Base-by-base conservation (phyloP, 1,140 invertebrate genomes). In the Mesaphorura yosii region DNA sequence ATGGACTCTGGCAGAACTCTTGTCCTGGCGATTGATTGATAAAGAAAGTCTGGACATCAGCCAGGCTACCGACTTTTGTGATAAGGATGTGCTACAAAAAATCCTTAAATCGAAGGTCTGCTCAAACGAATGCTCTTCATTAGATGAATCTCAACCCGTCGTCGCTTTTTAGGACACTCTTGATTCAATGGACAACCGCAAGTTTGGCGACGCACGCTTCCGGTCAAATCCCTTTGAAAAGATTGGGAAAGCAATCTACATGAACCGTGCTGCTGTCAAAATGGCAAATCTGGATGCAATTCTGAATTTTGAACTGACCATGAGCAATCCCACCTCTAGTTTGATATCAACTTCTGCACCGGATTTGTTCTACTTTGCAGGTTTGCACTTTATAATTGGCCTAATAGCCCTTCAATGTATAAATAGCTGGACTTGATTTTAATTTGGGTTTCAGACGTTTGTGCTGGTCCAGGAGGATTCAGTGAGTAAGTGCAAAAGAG, bases 381-480 rank as follows among this genome's bases (percentile, higher is more conserved):
- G n/a, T n/a, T n/a, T n/a, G n/a, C n/a, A n/a, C n/a, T n/a, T n/a
- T n/a, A n/a, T n/a, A n/a, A n/a, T n/a, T n/a, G n/a, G n/a, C n/a
- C n/a, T n/a, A n/a, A n/a, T n/a, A n/a, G n/a, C n/a, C n/a, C n/a
- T n/a, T n/a, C n/a, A n/a, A n/a, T n/a, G n/a, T n/a, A n/a, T n/a
- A n/a, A n/a, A n/a, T n/a, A n/a, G n/a, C n/a, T n/a, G n/a, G n/a
- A n/a, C n/a, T n/a, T n/a, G n/a, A n/a, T n/a, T n/a, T n/a, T n/a
- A n/a, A n/a, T n/a, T n/a, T n/a, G n/a, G n/a, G n/a, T n/a, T n/a
- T n/a, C n/a, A n/a, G n/a, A 98, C 73, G 83, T 98, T 17, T 98
- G 95, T 74, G 92, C 92, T 46, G 95, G 94, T 14, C 95, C 94
- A 20, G 95, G 95, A 44, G 95, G 94, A 0, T 98, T 98, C 70